Conservation (phyloP, 2,113 vertebrate species). For the Diadophis punctatus region DNA sequence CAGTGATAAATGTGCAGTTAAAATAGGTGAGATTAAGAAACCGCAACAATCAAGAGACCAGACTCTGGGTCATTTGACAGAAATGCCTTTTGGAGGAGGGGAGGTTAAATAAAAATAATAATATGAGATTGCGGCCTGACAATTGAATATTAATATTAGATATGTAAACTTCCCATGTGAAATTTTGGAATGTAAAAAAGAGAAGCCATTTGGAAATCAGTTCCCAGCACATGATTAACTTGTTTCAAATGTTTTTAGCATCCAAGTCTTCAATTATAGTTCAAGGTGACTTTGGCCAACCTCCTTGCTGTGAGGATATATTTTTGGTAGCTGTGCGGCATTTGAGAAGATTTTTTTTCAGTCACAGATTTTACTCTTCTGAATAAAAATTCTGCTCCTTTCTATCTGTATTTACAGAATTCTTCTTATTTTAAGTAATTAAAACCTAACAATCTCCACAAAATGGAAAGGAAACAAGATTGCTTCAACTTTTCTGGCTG, state of each 20-base stretch:
- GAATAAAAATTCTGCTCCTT: background rate
- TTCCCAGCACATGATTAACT: fast-evolving
- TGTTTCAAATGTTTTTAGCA: background rate
- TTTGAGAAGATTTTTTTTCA: background rate
- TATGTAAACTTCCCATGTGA: background rate
- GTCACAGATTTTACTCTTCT: background rate
- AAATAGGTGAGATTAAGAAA: background rate
- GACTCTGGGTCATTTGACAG: background rate
- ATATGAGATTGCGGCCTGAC: background rate
- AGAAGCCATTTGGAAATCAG: background rate
- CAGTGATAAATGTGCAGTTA: background rate
- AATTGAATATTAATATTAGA: background rate
- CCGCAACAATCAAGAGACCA: background rate
- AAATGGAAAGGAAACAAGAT: constrained; percentile 27
- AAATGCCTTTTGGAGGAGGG: background rate
- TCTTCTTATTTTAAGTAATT: constrained; percentile 42
- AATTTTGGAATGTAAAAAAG: background rate
- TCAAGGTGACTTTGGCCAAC: background rate
- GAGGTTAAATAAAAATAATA: background rate
- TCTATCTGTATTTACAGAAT: constrained; percentile 15
- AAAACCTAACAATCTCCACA: constrained; percentile 36
- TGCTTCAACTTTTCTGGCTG: background rate
- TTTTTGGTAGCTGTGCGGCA: background rate
- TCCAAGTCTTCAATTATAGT: background rate
- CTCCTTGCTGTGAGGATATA: background rate